Evolutionary conservation across 1,140 invertebrate genomes (phyloP).

Genomic region (Apocrypta bakeri): DNA sequence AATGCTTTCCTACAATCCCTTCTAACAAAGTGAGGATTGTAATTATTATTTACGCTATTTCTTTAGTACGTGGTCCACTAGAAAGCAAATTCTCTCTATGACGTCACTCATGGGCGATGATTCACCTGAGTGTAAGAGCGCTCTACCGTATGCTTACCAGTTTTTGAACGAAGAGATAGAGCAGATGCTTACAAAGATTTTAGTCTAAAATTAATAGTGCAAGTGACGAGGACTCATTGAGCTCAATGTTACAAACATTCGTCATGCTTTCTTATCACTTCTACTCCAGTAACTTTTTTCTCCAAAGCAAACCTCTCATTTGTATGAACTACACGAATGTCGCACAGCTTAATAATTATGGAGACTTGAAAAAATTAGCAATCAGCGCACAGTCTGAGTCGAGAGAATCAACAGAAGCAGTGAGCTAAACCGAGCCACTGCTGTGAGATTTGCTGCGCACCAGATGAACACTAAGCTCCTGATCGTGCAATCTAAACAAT

Average conservation of each 20-base stretch:
- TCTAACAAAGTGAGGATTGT: neutral
- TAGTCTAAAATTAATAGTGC: no score
- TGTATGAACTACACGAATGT: neutral
- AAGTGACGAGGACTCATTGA: no score
- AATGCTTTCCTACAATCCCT: no score
- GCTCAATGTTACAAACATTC: neutral
- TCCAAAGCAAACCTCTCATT: neutral
- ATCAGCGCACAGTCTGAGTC: neutral
- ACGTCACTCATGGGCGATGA: neutral
- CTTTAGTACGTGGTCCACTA: no score
- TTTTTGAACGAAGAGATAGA: no score
- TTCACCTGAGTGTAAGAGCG: neutral
- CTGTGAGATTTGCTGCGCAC: neutral
- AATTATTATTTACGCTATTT: neutral
- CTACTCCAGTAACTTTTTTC: conserved; percentile 15
- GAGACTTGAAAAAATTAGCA: conserved; percentile 32
- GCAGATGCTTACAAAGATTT: no score
- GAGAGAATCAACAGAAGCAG: neutral
- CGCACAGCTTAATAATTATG: conserved; percentile 1
- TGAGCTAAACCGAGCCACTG: no score
- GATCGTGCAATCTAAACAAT: no score
- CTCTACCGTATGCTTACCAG: no score
- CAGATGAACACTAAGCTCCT: neutral
- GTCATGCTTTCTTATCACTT: neutral
- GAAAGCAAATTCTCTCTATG: neutral